Conservation (phyloP, 2,888 invertebrate genomes). For the Campaea margaritaria region DNA sequence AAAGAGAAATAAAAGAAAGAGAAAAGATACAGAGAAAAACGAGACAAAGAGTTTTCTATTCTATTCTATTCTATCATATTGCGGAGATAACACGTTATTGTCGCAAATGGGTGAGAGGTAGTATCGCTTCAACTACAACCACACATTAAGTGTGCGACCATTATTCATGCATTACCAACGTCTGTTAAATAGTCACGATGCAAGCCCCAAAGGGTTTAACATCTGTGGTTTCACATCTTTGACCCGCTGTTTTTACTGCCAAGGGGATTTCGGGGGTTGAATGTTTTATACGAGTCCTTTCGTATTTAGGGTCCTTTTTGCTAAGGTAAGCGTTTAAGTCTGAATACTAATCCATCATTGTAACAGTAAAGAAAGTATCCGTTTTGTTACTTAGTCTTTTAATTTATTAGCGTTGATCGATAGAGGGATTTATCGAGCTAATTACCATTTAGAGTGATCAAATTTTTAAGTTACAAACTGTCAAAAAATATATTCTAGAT, state of each 20-base stretch:
- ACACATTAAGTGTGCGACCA: conserved; percentile 24
- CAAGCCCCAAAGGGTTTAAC: conserved; percentile 28
- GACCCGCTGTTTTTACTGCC: conserved; percentile 32
- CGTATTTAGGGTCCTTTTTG: conserved; percentile 21
- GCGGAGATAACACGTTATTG: too few species aligned
- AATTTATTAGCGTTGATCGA: not conserved
- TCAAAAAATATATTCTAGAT: too few species aligned
- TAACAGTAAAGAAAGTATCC: not conserved
- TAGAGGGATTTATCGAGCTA: not conserved
- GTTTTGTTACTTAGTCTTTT: not conserved
- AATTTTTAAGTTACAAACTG: too few species aligned
- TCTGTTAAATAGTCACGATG: conserved; percentile 40
- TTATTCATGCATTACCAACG: conserved; percentile 39
- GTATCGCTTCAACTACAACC: not conserved
- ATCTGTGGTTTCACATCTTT: conserved; percentile 35
- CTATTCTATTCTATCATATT: too few species aligned
- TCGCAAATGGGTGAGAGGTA: too few species aligned
- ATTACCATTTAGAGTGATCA: too few species aligned
- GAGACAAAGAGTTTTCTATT: too few species aligned
- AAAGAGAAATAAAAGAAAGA: too few species aligned
- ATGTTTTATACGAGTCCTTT: conserved; percentile 26
- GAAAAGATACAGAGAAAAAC: too few species aligned
- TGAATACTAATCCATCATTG: conserved; percentile 3
- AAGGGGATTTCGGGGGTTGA: conserved; percentile 17
- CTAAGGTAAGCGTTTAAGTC: conserved; percentile 11